These are phyloP conservation scores for Puffinus mauretanicus DNA, from an alignment of 2,113 vertebrate species.

Conservation along the genomic window DNA sequence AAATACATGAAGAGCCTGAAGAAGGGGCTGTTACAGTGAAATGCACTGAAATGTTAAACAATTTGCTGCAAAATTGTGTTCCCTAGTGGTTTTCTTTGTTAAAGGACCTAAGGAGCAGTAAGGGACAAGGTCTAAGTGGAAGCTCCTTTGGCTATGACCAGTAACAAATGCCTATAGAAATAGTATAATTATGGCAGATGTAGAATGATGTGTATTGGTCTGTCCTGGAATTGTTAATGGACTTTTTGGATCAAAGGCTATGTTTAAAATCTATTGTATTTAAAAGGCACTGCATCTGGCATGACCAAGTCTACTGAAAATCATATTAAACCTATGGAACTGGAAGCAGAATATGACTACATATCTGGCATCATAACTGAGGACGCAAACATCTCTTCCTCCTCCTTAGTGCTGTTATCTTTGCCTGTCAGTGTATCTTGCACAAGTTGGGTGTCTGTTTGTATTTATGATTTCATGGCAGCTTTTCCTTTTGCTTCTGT, in stretches of 20 bases:
- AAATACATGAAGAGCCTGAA: background rate
- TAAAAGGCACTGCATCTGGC: background rate
- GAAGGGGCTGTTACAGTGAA: background rate
- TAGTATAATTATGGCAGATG: background rate
- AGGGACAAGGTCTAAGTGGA: background rate
- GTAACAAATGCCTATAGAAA: background rate
- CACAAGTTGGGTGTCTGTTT: background rate
- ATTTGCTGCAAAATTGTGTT: background rate
- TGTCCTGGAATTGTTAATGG: background rate
- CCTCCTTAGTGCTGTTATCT: background rate
- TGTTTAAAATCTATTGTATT: background rate
- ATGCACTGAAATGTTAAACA: background rate
- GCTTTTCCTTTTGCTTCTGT: background rate
- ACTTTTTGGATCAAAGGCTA: background rate
- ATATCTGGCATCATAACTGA: background rate
- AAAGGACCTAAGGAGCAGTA: background rate
- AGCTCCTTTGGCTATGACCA: background rate
- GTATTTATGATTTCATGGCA: background rate
- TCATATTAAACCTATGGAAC: background rate
- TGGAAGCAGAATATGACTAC: background rate
- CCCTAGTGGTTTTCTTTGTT: background rate
- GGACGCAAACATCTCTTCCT: background rate
- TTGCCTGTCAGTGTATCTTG: background rate
- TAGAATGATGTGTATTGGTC: background rate
- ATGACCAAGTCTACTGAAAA: background rate